Evolutionary conservation across 2,113 vertebrate species (phyloP).

Genomic region (Galemys pyrenaicus): DNA sequence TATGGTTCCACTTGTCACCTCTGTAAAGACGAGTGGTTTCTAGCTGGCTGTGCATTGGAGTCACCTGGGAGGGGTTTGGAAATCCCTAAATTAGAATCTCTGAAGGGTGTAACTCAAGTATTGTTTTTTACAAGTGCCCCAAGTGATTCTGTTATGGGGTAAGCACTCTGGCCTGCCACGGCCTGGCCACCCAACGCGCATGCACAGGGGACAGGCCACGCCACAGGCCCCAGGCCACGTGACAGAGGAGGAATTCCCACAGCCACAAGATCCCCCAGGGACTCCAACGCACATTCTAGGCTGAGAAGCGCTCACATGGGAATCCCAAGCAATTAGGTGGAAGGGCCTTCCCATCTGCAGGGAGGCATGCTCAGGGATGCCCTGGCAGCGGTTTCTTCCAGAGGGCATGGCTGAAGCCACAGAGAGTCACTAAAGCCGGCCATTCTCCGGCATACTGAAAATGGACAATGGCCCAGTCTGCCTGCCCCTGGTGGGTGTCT

Average conservation of each 20-base stretch:
- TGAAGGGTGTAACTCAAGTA: background rate
- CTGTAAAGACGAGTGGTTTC: background rate
- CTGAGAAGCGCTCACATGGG: background rate
- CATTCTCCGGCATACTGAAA: fast-evolving
- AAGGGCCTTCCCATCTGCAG: background rate
- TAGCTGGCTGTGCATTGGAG: background rate
- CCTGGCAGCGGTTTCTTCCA: background rate
- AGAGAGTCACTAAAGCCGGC: too few relatives aligned
- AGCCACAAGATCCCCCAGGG: background rate
- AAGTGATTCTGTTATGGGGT: background rate
- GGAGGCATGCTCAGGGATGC: background rate
- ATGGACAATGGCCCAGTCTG: too few relatives aligned
- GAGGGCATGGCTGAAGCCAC: background rate
- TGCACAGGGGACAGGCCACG: too few relatives aligned
- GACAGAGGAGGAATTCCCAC: background rate
- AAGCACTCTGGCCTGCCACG: fast-evolving
- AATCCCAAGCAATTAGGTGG: background rate
- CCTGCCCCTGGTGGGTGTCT: too few relatives aligned
- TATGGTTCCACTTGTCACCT: background rate
- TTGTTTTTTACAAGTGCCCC: background rate
- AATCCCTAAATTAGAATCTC: background rate
- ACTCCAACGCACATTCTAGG: background rate
- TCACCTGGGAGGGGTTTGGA: background rate
- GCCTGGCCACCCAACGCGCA: background rate
- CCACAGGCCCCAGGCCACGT: too few relatives aligned